These are phyloP conservation scores for Tupaia tana DNA, from an alignment of 2,113 vertebrate genomes.

Conservation along the genomic window DNA sequence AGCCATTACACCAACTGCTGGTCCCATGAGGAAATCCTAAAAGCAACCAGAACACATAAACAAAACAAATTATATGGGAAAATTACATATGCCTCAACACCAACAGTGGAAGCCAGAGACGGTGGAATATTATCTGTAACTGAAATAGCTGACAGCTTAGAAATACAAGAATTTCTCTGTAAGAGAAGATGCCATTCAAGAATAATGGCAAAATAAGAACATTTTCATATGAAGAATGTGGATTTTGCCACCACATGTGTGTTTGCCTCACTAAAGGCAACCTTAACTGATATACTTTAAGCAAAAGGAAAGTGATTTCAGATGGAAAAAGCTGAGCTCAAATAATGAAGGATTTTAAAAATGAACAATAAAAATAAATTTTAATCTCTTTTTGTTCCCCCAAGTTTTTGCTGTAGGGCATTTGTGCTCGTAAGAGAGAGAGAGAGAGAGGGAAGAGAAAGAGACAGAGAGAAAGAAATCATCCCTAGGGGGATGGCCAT, in stretches of 20 bases:
- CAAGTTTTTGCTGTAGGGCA: too few relatives aligned
- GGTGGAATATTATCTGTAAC: not conserved
- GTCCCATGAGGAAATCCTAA: too few relatives aligned
- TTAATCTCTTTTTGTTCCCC: too few relatives aligned
- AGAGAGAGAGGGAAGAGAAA: too few relatives aligned
- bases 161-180: not conserved
- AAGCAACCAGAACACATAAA: not conserved
- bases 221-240: not conserved
- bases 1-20: too few relatives aligned
- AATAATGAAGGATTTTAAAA: not conserved
- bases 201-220: not conserved
- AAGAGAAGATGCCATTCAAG: constrained; percentile 3
- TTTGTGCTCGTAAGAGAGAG: too few relatives aligned
- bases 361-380: constrained; percentile 14
- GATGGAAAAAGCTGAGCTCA: not conserved
- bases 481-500: too few relatives aligned
- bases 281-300: not conserved
- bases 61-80: not conserved
- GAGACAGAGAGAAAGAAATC: too few relatives aligned
- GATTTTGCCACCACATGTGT: not conserved
- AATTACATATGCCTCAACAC: not conserved
- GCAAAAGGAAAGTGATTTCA: constrained; percentile 2
- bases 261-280: not conserved
- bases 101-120: not conserved
- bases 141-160: not conserved